Base-by-base conservation (phyloP, 2,797 vertebrate genomes). In the Aeoliscus strigatus region DNA sequence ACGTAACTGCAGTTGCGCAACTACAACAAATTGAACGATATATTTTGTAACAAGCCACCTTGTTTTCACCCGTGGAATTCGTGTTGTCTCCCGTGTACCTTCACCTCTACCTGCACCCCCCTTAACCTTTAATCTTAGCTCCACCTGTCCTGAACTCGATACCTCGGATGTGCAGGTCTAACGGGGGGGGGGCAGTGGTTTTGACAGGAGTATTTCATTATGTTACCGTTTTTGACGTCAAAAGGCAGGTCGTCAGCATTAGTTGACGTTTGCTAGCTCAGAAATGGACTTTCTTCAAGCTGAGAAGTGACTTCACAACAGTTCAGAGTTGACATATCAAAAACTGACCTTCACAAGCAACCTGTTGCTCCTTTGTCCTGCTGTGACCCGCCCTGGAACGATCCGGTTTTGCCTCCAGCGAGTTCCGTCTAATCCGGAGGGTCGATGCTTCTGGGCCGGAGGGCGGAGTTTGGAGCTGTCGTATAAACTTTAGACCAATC, bases 401-500 rank as follows among this genome's bases (percentile, higher is more conserved):
- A 26, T 16, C 15, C 5, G 12, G 16, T 7, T 2, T 32, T 14
- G 10, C 6, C 27, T 7, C 4, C 33, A 10, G 30, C 8, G 24
- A 27, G 3, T 21, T 3, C 6, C 18, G 18, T 3, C 18, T n/a
- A n/a, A n/a, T n/a, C 18, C 3, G 18, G 18, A 21, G 3, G 18
- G 3, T 21, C 18, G 18, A 21, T 21, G 18, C 3, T 3, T 6
- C 18, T 5, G 5, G 15, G 1, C 38, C 10, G 12, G 12, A 5
- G 32, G 70, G 71, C 57, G 70, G 66, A 10, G 35, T 4, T 16
- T 2, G 50, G 16, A 40, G 9, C 0, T 25, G 48, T 18, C 14
- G 17, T 4, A 10, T 8, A 4, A 60, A 75, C 64, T 69, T 79
- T 66, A 1, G 65, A 45, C 80, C 78, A 80, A 79, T 82, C 21